These are phyloP conservation scores for Paracyclopina nana DNA, from an alignment of 1,140 invertebrate genomes.

Conservation along the genomic window DNA sequence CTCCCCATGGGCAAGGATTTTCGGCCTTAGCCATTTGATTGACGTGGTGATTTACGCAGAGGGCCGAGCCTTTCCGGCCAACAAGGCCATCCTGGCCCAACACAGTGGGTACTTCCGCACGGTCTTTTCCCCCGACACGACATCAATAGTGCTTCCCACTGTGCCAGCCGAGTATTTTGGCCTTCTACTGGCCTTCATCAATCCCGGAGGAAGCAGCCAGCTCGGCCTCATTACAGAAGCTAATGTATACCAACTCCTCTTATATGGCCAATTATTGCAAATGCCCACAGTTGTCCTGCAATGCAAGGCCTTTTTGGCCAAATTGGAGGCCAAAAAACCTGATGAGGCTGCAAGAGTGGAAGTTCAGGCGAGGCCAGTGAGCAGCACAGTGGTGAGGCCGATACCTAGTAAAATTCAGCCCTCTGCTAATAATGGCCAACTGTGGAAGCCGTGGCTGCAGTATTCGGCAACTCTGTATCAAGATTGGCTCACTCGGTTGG, in stretches of 20 bases:
- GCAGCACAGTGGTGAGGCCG: no score
- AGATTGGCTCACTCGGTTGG: no score
- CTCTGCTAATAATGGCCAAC: no score
- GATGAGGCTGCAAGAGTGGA: no score
- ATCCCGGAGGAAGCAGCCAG: conserved; percentile 60
- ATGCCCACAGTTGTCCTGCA: conserved; percentile 33
- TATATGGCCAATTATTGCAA: conserved; percentile 49
- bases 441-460: no score
- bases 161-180: conserved; percentile 45
- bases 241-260: conserved; percentile 44
- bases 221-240: conserved; percentile 43
- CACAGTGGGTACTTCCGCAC: conserved; percentile 48
- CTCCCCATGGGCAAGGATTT: no score
- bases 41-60: conserved; percentile 17
- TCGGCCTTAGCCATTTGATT: no score
- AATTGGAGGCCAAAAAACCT: not conserved
- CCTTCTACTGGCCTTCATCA: conserved; percentile 41
- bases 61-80: conserved; percentile 40
- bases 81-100: conserved; percentile 39
- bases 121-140: conserved; percentile 26
- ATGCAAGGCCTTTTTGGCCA: not conserved
- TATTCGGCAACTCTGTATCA: no score
- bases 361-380: no score
- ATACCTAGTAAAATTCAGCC: no score
- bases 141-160: conserved; percentile 32